Conservation (phyloP, 2,888 invertebrate species). For the Spisula solida region DNA sequence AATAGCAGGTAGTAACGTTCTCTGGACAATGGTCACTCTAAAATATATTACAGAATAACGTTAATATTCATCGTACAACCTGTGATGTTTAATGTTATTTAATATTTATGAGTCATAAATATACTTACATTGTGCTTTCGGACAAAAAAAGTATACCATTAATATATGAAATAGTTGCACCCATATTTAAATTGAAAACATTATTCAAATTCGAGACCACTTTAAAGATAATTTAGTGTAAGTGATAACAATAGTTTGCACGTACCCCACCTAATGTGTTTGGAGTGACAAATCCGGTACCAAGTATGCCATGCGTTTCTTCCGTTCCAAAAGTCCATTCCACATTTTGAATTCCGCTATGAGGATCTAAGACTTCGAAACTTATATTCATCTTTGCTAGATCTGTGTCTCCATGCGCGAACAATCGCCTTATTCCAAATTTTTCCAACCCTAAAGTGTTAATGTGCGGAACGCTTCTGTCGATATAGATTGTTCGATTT, state of each 20-base stretch:
- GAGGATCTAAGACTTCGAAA: slow-evolving; percentile 71
- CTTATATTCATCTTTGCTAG: slow-evolving; percentile 71
- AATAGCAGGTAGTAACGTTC: slow-evolving; percentile 65
- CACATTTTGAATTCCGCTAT: slow-evolving; percentile 72
- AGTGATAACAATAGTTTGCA: too few relatives aligned
- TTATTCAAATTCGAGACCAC: too few relatives aligned
- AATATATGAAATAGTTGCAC: too few relatives aligned
- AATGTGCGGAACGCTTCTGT: slow-evolving; percentile 70
- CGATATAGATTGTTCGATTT: slow-evolving; percentile 65
- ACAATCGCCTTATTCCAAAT: slow-evolving; percentile 63
- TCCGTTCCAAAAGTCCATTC: slow-evolving; percentile 71
- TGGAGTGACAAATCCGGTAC: background rate
- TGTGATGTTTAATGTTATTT: too few relatives aligned
- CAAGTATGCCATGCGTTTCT: background rate
- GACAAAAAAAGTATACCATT: too few relatives aligned
- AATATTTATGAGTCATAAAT: too few relatives aligned
- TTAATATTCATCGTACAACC: background rate
- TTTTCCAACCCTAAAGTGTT: slow-evolving; percentile 67
- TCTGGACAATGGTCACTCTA: background rate
- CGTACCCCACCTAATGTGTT: background rate
- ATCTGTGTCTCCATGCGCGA: slow-evolving; percentile 73
- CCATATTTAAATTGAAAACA: too few relatives aligned
- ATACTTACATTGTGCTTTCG: too few relatives aligned
- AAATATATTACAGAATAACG: background rate
- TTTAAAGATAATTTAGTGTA: too few relatives aligned